Percentiles rank a stretch among this genome's conserved stretches.
These are phyloP conservation scores for Enoplosus armatus DNA, from an alignment of 2,797 vertebrate species.

Conservation along the genomic window DNA sequence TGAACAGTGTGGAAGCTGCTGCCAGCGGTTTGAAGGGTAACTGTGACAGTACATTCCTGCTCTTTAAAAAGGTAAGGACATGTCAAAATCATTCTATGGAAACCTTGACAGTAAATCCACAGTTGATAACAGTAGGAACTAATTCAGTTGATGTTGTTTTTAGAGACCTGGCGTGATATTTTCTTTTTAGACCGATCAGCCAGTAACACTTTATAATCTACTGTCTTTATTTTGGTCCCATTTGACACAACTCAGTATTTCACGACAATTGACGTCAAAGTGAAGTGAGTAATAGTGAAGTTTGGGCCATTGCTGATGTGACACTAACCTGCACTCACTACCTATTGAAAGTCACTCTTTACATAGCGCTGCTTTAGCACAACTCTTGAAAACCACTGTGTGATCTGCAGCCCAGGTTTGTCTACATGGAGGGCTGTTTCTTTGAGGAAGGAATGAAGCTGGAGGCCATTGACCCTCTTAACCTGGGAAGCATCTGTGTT, in stretches of 20 bases:
- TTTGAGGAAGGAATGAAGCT: constrained; percentile 96
- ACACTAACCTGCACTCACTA: background rate
- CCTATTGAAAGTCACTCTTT: background rate
- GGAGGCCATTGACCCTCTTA: constrained; percentile 95
- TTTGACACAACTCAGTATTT: background rate
- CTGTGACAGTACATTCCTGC: constrained; percentile 85
- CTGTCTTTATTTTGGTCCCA: too few species aligned
- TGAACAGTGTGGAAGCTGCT: constrained; percentile 72
- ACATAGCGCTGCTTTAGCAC: background rate
- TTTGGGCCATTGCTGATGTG: background rate
- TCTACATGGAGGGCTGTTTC: constrained; percentile 92
- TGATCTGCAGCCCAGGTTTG: constrained; percentile 87
- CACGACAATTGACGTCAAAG: background rate
- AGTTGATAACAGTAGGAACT: background rate
- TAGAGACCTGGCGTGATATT: background rate
- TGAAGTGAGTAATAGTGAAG: background rate
- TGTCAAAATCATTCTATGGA: background rate
- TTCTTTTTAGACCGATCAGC: too few species aligned
- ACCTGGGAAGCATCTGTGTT: constrained; percentile 95
- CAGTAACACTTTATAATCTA: background rate
- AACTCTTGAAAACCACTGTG: constrained; percentile 1
- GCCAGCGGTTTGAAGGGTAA: constrained; percentile 84
- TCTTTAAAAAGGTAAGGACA: constrained; percentile 91
- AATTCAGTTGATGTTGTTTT: background rate
- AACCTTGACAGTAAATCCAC: background rate